Evolutionary conservation across 2,113 vertebrate species (phyloP).

Genomic region (Sebastes schlegelii): DNA sequence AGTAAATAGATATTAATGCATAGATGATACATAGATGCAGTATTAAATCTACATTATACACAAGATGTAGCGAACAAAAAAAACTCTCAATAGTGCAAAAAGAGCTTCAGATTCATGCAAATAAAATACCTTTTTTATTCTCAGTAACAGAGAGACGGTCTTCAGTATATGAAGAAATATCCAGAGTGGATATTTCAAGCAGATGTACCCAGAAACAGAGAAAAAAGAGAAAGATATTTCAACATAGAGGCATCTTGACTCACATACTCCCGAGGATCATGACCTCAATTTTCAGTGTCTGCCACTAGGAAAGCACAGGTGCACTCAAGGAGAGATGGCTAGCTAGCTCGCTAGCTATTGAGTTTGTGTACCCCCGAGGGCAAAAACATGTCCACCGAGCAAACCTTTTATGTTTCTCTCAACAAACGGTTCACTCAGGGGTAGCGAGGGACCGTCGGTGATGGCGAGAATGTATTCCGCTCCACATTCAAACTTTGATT

Average conservation of each 20-base stretch:
- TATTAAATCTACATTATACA: not conserved
- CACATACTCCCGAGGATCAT: constrained; percentile 74
- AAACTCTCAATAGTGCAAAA: not conserved
- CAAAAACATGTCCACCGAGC: constrained; percentile 71
- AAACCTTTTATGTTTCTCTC: constrained; percentile 74
- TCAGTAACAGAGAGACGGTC: not conserved
- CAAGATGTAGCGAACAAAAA: not conserved
- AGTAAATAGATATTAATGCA: not conserved
- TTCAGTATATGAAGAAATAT: not conserved
- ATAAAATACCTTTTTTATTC: not conserved
- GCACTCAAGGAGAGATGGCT: constrained; percentile 66
- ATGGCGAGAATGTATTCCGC: constrained; percentile 55
- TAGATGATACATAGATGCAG: not conserved
- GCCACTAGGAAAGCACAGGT: constrained; percentile 75
- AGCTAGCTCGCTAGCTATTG: constrained; percentile 68
- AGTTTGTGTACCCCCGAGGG: constrained; percentile 74
- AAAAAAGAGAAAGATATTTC: constrained; percentile 56
- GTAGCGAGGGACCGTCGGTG: constrained; percentile 40
- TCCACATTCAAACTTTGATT: constrained; percentile 59
- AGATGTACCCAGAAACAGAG: constrained; percentile 41
- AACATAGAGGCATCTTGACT: constrained; percentile 66
- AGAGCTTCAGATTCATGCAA: not conserved
- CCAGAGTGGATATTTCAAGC: constrained; percentile 44
- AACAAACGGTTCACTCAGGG: constrained; percentile 68
- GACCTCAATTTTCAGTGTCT: constrained; percentile 82